Conservation (phyloP, 1,140 invertebrate species). For the Trichonephila clavata region DNA sequence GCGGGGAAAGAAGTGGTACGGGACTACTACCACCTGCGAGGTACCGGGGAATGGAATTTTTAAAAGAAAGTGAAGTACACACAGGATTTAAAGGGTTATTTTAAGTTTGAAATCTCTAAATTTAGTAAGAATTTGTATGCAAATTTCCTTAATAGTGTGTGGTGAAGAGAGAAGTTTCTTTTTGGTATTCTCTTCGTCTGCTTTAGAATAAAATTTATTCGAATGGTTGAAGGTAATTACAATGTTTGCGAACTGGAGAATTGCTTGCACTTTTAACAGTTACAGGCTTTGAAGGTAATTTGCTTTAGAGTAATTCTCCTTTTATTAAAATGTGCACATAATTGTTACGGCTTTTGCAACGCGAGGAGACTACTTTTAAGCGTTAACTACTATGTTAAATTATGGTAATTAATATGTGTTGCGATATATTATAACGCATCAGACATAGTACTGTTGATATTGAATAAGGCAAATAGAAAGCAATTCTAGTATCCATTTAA, state of each 20-base stretch:
- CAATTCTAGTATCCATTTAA: too few relatives aligned
- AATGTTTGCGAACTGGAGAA: not conserved
- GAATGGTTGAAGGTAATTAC: not conserved
- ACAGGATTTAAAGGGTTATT: constrained; percentile 10
- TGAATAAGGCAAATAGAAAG: too few relatives aligned
- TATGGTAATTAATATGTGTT: too few relatives aligned
- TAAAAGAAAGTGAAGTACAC: not conserved
- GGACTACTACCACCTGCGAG: not conserved
- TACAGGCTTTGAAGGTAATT: not conserved
- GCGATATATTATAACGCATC: too few relatives aligned
- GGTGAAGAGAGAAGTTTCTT: not conserved
- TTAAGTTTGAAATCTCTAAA: not conserved
- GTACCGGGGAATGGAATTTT: not conserved
- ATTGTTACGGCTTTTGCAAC: too few relatives aligned
- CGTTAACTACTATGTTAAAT: too few relatives aligned
- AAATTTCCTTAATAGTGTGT: not conserved
- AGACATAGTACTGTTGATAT: too few relatives aligned
- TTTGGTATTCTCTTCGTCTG: not conserved
- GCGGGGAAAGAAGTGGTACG: not conserved
- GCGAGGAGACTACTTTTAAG: too few relatives aligned
- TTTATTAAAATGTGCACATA: too few relatives aligned
- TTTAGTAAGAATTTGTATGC: not conserved
- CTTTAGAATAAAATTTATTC: not conserved
- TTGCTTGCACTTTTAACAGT: not conserved
- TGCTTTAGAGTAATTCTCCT: not conserved